Conservation (phyloP, 2,113 vertebrate genomes). For the Pterocles gutturalis region DNA sequence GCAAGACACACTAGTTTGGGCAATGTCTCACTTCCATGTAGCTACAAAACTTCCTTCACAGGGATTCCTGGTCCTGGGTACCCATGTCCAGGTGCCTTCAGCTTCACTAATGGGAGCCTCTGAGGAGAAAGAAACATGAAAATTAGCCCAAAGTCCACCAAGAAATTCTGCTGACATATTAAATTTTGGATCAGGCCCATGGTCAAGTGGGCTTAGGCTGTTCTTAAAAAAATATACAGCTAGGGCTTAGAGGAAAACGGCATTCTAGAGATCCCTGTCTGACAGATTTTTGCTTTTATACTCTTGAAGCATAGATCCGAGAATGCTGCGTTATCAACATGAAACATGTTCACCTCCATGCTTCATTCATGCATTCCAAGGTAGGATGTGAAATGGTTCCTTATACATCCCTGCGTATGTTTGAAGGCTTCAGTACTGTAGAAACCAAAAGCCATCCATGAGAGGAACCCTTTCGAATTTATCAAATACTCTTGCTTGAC, state of each 20-base stretch:
- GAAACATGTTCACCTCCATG: background rate
- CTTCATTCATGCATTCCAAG: background rate
- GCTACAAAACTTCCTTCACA: background rate
- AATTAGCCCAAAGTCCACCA: background rate
- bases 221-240: background rate
- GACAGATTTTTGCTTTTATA: background rate
- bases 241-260: background rate
- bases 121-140: background rate
- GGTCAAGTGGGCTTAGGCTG: background rate
- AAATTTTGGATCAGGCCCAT: background rate
- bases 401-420: background rate
- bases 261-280: background rate
- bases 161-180: background rate
- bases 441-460: fast-evolving
- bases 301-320: background rate
- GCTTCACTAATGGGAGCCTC: background rate
- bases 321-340: background rate
- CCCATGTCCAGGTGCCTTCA: background rate
- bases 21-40: background rate
- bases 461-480: background rate
- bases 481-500: background rate
- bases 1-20: background rate
- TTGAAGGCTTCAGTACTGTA: background rate
- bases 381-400: background rate
- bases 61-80: background rate